A percentile compares a stretch with the other conserved stretches of the same genome.
These are phyloP conservation scores for Thyatira batis DNA, from an alignment of 2,888 invertebrate species.

Conservation along the genomic window DNA sequence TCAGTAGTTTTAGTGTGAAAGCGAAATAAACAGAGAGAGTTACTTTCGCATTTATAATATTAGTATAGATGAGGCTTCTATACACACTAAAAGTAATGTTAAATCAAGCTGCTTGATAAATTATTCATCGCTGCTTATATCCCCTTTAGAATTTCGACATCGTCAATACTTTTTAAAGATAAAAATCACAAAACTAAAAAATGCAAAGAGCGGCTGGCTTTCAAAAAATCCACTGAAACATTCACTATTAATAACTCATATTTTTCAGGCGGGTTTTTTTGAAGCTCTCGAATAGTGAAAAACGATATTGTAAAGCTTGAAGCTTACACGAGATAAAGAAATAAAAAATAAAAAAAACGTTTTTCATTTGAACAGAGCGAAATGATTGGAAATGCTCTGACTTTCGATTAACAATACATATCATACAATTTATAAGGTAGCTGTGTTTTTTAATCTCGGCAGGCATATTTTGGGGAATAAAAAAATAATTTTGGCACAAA, in stretches of 20 bases:
- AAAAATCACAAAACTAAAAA: no score
- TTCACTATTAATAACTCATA: background rate
- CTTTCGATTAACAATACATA: background rate
- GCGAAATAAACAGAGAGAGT: no score
- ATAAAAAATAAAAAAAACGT: background rate
- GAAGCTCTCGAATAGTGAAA: background rate
- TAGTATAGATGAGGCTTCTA: no score
- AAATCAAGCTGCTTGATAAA: no score
- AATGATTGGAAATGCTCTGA: background rate
- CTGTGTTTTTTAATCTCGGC: background rate
- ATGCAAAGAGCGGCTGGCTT: no score
- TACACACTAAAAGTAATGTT: no score
- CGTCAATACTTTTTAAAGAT: no score
- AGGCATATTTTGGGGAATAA: background rate
- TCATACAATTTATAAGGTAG: background rate
- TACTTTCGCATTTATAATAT: no score
- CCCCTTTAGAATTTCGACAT: no score
- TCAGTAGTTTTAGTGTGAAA: no score
- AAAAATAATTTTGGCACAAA: background rate
- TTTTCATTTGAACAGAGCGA: background rate
- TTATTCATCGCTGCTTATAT: no score
- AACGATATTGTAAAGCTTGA: background rate
- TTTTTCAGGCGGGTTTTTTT: background rate
- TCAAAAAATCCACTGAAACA: background rate
- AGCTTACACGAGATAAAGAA: background rate